A percentile compares a stretch with the other conserved stretches of the same genome.
Conservation (phyloP, 2,888 invertebrate genomes). For the Amphipoea oculea region DNA sequence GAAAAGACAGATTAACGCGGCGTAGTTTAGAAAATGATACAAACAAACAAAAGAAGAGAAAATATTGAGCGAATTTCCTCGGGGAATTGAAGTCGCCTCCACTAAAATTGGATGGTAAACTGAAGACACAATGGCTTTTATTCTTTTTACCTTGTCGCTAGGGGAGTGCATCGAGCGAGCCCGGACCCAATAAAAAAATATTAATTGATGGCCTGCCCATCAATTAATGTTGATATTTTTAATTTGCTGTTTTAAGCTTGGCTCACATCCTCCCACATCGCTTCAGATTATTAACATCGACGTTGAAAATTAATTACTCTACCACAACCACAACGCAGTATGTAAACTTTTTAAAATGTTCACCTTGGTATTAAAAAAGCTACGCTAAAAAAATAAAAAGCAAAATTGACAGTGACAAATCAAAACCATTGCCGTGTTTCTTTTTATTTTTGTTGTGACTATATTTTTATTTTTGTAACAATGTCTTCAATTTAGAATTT, state of each 20-base stretch:
- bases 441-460: slow-evolving; percentile 50
- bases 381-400: slow-evolving; percentile 8
- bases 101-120: slow-evolving; percentile 85
- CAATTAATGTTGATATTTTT: slow-evolving; percentile 75
- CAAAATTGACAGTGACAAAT: slow-evolving; percentile 58
- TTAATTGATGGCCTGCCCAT: slow-evolving; percentile 72
- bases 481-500: slow-evolving; percentile 55
- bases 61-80: slow-evolving; percentile 84
- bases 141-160: slow-evolving; percentile 74
- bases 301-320: slow-evolving; percentile 31
- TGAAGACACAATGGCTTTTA: slow-evolving; percentile 80
- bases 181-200: slow-evolving; percentile 41
- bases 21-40: slow-evolving; percentile 74
- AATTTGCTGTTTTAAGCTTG: slow-evolving; percentile 67
- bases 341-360: neutral
- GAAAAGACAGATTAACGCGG: slow-evolving; percentile 64
- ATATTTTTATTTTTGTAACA: slow-evolving; percentile 57
- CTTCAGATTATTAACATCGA: slow-evolving; percentile 25
- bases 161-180: slow-evolving; percentile 31
- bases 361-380: neutral
- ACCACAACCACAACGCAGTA: slow-evolving; percentile 13
- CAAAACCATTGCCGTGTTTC: slow-evolving; percentile 37
- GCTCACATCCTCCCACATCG: slow-evolving; percentile 46
- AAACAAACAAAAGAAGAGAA: slow-evolving; percentile 78
- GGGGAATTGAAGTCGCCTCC: slow-evolving; percentile 81